Evolutionary conservation across 2,888 invertebrate genomes (phyloP).

Genomic region (Metopia argyrocephala): DNA sequence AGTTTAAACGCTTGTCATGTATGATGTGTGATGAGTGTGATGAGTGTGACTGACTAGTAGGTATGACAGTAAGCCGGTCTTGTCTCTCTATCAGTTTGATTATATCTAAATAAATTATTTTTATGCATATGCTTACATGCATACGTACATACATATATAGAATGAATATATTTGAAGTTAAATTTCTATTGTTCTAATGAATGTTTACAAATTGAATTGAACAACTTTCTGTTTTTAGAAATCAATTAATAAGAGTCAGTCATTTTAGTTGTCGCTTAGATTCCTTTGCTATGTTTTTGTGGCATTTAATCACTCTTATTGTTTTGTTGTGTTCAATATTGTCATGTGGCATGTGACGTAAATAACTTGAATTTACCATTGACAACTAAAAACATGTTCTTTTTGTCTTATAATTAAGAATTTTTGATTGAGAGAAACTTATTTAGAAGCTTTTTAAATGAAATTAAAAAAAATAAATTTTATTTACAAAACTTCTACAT

Average conservation of each 20-base stretch:
- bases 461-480: too few species aligned
- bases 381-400: too few species aligned
- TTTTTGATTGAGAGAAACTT: too few species aligned
- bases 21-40: background rate
- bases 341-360: too few species aligned
- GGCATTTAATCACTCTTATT: background rate
- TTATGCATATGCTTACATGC: too few species aligned
- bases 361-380: too few species aligned
- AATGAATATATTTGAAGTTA: conserved; percentile 12
- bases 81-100: too few species aligned
- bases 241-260: conserved; percentile 31
- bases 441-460: too few species aligned
- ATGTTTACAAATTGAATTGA: background rate
- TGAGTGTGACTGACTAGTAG: background rate
- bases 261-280: background rate
- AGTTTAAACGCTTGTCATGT: conserved; percentile 33
- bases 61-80: background rate
- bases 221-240: background rate
- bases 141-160: too few species aligned
- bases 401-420: too few species aligned
- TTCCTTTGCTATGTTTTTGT: background rate
- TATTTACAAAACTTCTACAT: too few species aligned
- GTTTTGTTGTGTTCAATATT: background rate
- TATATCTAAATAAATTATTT: too few species aligned
- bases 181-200: conserved; percentile 18